Evolutionary conservation across 2,888 invertebrate species (phyloP), one percentile per base, ranked within the genome.

Genomic region (Pegoplata infirma): DNA sequence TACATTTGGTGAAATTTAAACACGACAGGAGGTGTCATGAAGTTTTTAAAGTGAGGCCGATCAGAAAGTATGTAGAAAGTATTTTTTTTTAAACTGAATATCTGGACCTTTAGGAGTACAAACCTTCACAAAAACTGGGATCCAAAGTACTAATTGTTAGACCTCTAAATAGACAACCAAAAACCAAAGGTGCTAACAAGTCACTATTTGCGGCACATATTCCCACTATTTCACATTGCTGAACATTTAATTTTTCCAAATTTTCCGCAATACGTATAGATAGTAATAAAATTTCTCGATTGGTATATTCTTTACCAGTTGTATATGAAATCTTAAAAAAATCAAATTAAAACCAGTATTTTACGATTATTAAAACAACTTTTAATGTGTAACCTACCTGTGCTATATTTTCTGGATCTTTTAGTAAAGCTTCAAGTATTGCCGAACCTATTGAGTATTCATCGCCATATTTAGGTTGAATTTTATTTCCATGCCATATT

Each of bases 381-480:
- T 80, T 82, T 53, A 77, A 82, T 23, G 73, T 75, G 19, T 79
- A 82, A 25, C 69, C 81, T 12, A 83, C 83, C 82, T 84, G 51
- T 2, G 61, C 21, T 28, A 19, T n/a, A 36, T 68, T 21, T 1
- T 61, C 44, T 6, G 72, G 68, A 49, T 77, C 25, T n/a, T 46
- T 56, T 17, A 46, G 67, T 55, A 77, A 56, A 61, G 56, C 51
- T 28, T 56, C 28, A 10, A 68, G 46, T 3, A 63, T 68, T 5
- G 36, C 12, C n/a, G 10, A 49, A 19, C 77, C 68, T 6, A 67
- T 10, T 7, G 77, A 77, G 12, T 44, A 25, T 8, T 61, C 5
- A 4, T 14, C 5, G 8, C 49, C 56, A 17, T 58, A 77, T 12
- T 44, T 2, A 5, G 14, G 7, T 7, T 36, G 7, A 5, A 12